phyloP scores from a whole-genome alignment of 2,113 vertebrate species.

The Elgaria multicarinata region DNA sequence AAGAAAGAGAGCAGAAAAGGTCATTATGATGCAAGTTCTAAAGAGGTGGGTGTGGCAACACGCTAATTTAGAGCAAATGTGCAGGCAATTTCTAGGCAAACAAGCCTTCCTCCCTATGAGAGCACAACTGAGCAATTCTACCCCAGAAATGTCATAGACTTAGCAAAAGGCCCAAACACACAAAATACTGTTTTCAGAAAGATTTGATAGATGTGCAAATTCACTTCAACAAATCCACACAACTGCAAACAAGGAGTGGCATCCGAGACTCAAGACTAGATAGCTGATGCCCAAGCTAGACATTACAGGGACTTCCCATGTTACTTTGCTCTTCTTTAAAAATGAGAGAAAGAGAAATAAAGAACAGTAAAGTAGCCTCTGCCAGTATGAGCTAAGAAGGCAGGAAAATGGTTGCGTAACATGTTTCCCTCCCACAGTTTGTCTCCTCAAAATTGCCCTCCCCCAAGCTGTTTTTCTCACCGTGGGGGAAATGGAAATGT shows the following conservation, averaged over 20 bases:
- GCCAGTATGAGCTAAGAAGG: not conserved
- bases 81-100: constrained; percentile 23
- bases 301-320: not conserved
- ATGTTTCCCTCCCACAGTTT: constrained; percentile 2
- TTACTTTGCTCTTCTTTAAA: not conserved
- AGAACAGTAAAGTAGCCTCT: not conserved
- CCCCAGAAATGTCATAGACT: not conserved
- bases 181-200: not conserved
- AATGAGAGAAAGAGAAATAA: not conserved
- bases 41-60: not conserved
- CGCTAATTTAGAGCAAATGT: constrained; percentile 20
- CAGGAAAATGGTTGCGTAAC: not conserved
- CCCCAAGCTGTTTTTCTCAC: not conserved
- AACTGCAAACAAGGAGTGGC: not conserved
- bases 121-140: constrained; percentile 3
- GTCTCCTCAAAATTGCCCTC: not conserved
- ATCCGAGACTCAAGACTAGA: not conserved
- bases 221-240: not conserved
- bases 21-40: not conserved
- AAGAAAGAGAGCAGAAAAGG: not conserved
- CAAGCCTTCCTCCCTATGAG: not conserved
- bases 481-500: not conserved
- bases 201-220: not conserved
- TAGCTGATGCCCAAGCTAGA: not conserved
- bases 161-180: not conserved